A percentile compares a stretch with the other conserved stretches of the same genome.
Evolutionary conservation across 1,140 invertebrate species (phyloP).

Genomic region (Plectrocnemia conspersa): DNA sequence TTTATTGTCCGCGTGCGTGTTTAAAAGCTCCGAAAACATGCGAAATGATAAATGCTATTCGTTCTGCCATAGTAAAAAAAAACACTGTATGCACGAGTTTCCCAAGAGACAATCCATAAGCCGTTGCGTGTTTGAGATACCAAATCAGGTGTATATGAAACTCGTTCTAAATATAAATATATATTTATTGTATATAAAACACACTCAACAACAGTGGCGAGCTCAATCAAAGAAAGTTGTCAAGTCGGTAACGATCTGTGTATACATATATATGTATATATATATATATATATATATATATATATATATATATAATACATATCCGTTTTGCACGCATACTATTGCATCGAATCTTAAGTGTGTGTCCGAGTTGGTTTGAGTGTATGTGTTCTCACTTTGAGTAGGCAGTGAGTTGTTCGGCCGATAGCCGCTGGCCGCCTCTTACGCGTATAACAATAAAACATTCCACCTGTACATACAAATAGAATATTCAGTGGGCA

Average conservation of each 20-base stretch:
- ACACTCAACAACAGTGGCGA: background rate
- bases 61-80: too few relatives aligned
- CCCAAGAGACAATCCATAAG: too few relatives aligned
- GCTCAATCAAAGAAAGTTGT: constrained; percentile 18
- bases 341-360: background rate
- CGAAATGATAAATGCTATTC: too few relatives aligned
- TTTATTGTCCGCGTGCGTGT: too few relatives aligned
- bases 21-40: too few relatives aligned
- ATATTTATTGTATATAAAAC: background rate
- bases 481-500: too few relatives aligned
- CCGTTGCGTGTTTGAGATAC: constrained; percentile 5
- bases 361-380: background rate
- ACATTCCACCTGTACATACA: constrained; percentile 19
- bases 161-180: constrained; percentile 2
- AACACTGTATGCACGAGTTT: too few relatives aligned
- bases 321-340: background rate
- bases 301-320: background rate
- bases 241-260: constrained; percentile 6
- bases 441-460: constrained; percentile 19
- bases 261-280: background rate
- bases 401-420: constrained; percentile 11
- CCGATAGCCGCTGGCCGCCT: constrained; percentile 13
- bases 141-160: constrained; percentile 8
- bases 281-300: background rate
- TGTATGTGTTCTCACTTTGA: background rate